Base-by-base conservation (phyloP, 2,113 vertebrate species). In the Gymnogyps californianus region DNA sequence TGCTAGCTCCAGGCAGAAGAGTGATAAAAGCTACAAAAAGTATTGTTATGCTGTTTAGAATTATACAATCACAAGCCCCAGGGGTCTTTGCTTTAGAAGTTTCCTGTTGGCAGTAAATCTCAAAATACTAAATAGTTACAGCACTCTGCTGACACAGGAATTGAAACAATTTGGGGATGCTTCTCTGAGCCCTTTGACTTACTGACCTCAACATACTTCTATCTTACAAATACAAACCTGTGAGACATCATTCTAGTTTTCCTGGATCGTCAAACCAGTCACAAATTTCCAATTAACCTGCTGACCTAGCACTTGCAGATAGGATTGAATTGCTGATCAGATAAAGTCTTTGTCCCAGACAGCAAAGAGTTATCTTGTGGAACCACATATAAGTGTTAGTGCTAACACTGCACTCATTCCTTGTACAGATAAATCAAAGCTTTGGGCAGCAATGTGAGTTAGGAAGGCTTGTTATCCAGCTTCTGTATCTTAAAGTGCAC, bases 61-160 rank as follows among this genome's bases (percentile, higher is more conserved):
- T 89, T 65, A 84, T 77, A 86, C 38, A 55, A 24, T 85, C 74
- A 71, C 55, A 75, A 71, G 58, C 58, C 55, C 29, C 26, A n/a
- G 72, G 80, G 66, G 13, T 57, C 67, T 89, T 82, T 42, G 16
- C 31, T 61, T 95, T 74, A 94, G 79, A 85, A 65, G 38, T 89
- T 90, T 92, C 64, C 44, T 69, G 16, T 57, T 83, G 70, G 59
- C 79, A 96, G 85, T 96, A 97, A 96, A 96, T 95, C 77, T 93
- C 83, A 83, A 76, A 90, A 70, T 32, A 65, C 65, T 80, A 51
- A 96, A 93, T 34, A 92, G 76, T 34, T 51, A 71, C 71, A 87
- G 58, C 4, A 2, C 16, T 92, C 28, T 90, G 82, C 62, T 97
- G 90, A 86, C 93, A 93, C 10, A 88, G 62, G 91, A 93, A 92